Conservation (phyloP, 2,888 invertebrate genomes). For the Cantharis rustica region DNA sequence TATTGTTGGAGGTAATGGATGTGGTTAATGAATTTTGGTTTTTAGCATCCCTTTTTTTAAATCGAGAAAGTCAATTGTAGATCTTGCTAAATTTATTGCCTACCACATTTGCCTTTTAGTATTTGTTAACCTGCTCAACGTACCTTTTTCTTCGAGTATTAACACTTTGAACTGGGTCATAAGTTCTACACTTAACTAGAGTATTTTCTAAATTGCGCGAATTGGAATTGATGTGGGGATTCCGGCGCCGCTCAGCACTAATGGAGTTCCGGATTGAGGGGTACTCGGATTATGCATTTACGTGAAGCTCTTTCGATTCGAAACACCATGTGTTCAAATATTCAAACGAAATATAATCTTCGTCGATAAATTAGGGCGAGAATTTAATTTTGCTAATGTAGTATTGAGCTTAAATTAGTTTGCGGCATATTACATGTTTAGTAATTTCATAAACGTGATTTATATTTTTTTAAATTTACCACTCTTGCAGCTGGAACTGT, state of each 20-base stretch:
- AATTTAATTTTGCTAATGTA: constrained; percentile 37
- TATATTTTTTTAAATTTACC: constrained; percentile 24
- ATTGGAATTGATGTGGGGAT: constrained; percentile 31
- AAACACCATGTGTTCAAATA: constrained; percentile 37
- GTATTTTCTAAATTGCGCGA: constrained; percentile 22
- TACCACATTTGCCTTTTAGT: background rate
- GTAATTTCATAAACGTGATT: constrained; percentile 51
- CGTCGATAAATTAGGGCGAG: constrained; percentile 35
- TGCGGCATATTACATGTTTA: constrained; percentile 46
- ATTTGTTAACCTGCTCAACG: background rate
- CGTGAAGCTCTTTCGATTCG: constrained; percentile 20
- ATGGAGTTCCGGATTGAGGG: constrained; percentile 36
- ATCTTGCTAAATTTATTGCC: background rate
- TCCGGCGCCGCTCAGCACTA: constrained; percentile 34
- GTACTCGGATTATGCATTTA: constrained; percentile 28
- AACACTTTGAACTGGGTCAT: background rate
- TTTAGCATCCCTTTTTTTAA: background rate
- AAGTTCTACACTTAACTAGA: constrained; percentile 24
- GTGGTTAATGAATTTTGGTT: background rate
- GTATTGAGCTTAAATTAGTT: constrained; percentile 28
- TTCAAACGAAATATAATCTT: constrained; percentile 35
- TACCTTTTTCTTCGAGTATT: background rate
- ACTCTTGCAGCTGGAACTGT: constrained; percentile 20
- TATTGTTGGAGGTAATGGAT: background rate
- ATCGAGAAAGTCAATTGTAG: background rate